Conservation (phyloP, 1,140 invertebrate genomes). For the Choristoneura fumiferana region DNA sequence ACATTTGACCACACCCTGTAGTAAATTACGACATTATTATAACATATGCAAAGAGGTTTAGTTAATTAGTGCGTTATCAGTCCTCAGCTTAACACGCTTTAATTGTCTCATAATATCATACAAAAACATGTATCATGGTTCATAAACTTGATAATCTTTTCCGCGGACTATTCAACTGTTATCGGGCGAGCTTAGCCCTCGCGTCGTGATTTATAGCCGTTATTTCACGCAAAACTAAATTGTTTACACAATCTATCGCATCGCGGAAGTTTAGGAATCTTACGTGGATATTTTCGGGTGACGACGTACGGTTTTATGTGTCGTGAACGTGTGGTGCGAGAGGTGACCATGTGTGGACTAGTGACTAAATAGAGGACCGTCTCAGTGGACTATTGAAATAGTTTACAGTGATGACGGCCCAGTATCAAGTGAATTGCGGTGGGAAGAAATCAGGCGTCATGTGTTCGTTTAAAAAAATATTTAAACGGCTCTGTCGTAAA, state of each 20-base stretch:
- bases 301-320: conserved; percentile 18
- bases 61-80: conserved; percentile 16
- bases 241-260: not conserved
- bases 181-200: not conserved
- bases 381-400: not conserved
- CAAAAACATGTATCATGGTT: conserved; percentile 14
- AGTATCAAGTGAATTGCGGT: too few relatives aligned
- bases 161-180: not conserved
- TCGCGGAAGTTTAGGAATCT: conserved; percentile 16
- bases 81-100: conserved; percentile 1
- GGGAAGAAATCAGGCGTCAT: not conserved
- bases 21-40: not conserved
- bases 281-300: conserved; percentile 11
- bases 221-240: not conserved
- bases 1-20: conserved; percentile 7
- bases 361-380: not conserved
- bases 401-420: not conserved
- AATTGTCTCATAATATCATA: conserved; percentile 11
- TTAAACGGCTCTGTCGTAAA: not conserved
- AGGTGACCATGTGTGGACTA: conserved; percentile 25
- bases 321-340: conserved; percentile 35
- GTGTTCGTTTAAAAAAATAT: conserved; percentile 7
- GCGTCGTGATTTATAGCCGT: conserved; percentile 6
- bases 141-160: not conserved
- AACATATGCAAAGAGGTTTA: conserved; percentile 5